phyloP scores from a whole-genome alignment of 2,113 vertebrate genomes.

The Todiramphus chloris region DNA sequence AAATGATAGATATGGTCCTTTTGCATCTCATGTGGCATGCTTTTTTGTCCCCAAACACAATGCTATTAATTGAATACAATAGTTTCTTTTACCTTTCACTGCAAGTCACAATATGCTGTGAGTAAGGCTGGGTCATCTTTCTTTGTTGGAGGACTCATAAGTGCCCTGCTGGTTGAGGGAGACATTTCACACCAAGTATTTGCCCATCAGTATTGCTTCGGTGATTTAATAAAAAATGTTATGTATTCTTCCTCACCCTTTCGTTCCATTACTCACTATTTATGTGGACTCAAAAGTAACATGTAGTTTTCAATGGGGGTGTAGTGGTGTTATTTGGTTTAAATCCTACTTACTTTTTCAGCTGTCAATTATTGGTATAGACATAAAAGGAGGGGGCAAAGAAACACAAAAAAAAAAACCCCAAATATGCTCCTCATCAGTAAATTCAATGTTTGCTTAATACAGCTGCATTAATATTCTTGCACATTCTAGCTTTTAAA shows the following conservation, averaged over 20 bases:
- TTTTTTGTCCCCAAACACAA: neutral
- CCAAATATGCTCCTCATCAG: neutral
- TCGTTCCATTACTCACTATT: neutral
- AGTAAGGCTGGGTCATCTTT: neutral
- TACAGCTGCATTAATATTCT: neutral
- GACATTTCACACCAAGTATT: neutral
- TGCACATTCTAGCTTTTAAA: neutral
- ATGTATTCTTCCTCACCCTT: neutral
- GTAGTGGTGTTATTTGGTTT: neutral
- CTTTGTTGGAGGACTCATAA: neutral
- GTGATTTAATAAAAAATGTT: neutral
- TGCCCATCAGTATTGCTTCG: neutral
- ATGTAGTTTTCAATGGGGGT: neutral
- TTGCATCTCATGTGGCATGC: neutral
- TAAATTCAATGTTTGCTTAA: neutral
- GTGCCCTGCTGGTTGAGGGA: neutral
- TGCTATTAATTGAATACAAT: constrained; percentile 11
- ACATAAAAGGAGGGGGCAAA: neutral
- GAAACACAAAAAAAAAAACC: neutral
- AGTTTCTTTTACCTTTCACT: neutral
- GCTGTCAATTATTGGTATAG: neutral
- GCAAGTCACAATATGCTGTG: neutral
- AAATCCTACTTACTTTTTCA: neutral
- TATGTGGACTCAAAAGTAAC: neutral
- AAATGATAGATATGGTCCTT: neutral